phyloP scores from a whole-genome alignment of 1,140 invertebrate species.

The Drosophila murphyi region DNA sequence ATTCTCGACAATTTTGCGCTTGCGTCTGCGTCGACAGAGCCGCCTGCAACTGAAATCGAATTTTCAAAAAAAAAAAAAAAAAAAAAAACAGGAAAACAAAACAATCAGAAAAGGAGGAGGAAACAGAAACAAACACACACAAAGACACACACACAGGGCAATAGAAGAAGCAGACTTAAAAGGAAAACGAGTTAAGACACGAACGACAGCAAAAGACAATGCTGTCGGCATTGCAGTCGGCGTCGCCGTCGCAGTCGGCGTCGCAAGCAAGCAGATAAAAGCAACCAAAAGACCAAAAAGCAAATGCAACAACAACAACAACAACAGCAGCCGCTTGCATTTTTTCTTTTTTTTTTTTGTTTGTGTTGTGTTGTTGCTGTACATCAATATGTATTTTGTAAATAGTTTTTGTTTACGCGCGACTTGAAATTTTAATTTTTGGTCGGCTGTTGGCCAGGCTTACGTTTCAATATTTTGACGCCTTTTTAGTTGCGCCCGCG shows the following conservation, averaged over 20 bases:
- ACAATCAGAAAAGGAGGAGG: constrained; percentile 8
- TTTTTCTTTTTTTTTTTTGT: not conserved
- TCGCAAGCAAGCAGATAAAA: constrained; percentile 43
- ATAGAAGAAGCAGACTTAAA: constrained; percentile 36
- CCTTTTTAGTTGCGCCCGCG: constrained; percentile 67
- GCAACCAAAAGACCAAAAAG: constrained; percentile 29
- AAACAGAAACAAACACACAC: constrained; percentile 20
- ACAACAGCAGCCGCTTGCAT: constrained; percentile 12
- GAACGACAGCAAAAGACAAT: constrained; percentile 46
- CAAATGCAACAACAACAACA: constrained; percentile 12
- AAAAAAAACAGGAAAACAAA: constrained; percentile 13
- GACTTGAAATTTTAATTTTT: constrained; percentile 27
- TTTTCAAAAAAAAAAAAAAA: constrained; percentile 32
- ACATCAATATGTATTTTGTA: constrained; percentile 12
- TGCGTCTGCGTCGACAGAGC: constrained; percentile 40
- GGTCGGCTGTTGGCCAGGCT: constrained; percentile 28
- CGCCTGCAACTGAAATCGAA: constrained; percentile 44
- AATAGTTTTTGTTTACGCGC: constrained; percentile 41
- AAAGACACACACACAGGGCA: constrained; percentile 23
- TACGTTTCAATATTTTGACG: constrained; percentile 53
- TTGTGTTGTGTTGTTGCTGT: constrained; percentile 10
- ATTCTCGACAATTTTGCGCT: constrained; percentile 39
- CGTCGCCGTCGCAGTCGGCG: constrained; percentile 26
- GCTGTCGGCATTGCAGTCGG: constrained; percentile 5
- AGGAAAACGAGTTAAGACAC: constrained; percentile 51